Conservation (phyloP, 1,140 invertebrate genomes). For the Cydia amplana region DNA sequence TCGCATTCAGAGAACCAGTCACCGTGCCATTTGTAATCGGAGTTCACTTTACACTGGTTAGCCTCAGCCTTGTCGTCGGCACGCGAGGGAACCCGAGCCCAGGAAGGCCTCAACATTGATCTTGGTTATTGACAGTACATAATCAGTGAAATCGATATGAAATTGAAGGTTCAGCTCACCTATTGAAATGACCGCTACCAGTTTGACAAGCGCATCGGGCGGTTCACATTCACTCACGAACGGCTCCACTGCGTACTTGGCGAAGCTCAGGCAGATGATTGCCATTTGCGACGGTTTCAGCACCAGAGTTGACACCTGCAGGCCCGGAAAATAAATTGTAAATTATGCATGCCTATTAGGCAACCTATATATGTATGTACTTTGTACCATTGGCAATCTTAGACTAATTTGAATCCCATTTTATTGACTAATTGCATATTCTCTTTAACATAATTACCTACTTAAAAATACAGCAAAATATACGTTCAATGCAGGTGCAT, state of each 20-base stretch:
- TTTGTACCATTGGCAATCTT: neutral
- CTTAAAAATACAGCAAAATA: no score
- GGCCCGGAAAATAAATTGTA: neutral
- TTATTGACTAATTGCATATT: no score
- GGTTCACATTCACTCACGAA: constrained; percentile 92
- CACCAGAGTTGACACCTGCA: constrained; percentile 87
- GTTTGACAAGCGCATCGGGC: constrained; percentile 87
- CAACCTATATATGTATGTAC: neutral
- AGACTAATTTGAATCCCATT: neutral
- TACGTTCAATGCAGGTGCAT: no score
- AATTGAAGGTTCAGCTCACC: constrained; percentile 76
- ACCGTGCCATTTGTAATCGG: neutral
- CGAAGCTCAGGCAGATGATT: constrained; percentile 96
- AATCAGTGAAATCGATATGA: neutral
- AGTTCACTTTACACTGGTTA: neutral
- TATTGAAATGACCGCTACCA: constrained; percentile 89
- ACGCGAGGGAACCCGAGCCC: neutral
- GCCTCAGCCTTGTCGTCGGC: neutral
- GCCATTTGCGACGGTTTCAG: constrained; percentile 96
- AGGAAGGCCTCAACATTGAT: constrained; percentile 5
- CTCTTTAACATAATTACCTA: no score
- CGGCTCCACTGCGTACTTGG: constrained; percentile 95
- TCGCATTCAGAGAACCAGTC: neutral
- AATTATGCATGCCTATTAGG: neutral
- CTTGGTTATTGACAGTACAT: constrained; percentile 15